These are phyloP conservation scores for Brachyrhaphis roseni DNA, from an alignment of 2,797 vertebrate genomes.

Conservation along the genomic window DNA sequence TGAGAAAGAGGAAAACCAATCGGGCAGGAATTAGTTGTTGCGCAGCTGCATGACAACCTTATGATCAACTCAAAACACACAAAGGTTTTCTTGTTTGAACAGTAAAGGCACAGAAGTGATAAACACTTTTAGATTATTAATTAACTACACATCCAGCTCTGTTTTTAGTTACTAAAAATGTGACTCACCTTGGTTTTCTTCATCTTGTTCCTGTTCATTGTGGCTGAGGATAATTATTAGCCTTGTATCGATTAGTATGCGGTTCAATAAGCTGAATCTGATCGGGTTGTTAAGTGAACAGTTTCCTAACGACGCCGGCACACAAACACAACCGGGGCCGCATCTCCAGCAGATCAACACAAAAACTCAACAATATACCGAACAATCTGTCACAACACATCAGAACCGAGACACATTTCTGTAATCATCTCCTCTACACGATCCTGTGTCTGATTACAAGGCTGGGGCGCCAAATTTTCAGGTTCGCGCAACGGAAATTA, in stretches of 20 bases:
- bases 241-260: background rate
- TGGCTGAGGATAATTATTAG: background rate
- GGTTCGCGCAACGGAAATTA: conserved; percentile 64
- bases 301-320: background rate
- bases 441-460: background rate
- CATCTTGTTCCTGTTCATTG: conserved; percentile 63
- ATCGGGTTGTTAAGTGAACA: background rate
- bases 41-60: background rate
- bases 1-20: too few relatives aligned
- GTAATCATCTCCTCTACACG: accelerated
- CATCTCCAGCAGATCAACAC: background rate
- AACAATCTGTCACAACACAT: background rate
- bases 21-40: background rate
- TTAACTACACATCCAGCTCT: background rate
- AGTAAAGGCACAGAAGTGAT: too few relatives aligned
- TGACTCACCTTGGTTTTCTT: conserved; percentile 62
- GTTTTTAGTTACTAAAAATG: background rate
- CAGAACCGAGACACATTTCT: accelerated
- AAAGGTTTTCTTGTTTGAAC: background rate
- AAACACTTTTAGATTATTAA: too few relatives aligned
- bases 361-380: accelerated
- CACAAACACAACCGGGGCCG: background rate
- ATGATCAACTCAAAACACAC: background rate
- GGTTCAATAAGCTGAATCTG: background rate
- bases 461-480: conserved; percentile 50